Conservation (phyloP, 2,888 invertebrate genomes). For the Pollenia angustigena region DNA sequence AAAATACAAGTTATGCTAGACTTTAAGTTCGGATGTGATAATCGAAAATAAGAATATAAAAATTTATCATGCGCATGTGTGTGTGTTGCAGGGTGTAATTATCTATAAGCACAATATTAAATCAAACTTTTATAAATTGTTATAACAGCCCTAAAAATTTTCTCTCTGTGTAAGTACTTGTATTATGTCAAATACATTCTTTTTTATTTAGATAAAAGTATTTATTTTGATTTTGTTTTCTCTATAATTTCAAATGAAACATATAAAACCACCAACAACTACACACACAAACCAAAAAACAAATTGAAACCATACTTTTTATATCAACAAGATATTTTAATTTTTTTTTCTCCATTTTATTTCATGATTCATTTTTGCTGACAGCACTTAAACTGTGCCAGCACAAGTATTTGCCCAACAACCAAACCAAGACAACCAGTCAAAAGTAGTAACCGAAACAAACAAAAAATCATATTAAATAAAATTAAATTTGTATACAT, state of each 20-base stretch:
- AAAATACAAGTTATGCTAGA: no score
- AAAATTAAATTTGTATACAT: slow-evolving; percentile 25
- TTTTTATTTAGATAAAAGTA: neutral
- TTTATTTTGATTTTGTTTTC: neutral
- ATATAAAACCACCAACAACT: neutral
- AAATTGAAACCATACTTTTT: neutral
- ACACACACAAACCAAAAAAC: neutral
- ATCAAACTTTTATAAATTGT: no score
- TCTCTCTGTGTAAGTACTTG: neutral
- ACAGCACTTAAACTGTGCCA: slow-evolving; percentile 44
- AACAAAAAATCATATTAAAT: neutral
- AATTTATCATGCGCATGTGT: no score
- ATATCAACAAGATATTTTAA: neutral
- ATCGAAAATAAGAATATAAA: no score
- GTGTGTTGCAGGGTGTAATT: no score
- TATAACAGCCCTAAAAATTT: neutral
- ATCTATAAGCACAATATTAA: no score
- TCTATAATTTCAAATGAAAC: neutral
- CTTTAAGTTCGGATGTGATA: no score
- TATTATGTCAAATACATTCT: neutral
- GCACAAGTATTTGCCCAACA: slow-evolving; percentile 24
- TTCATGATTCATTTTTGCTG: slow-evolving; percentile 32
- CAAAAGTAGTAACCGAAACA: slow-evolving; percentile 19
- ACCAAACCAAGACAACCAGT: neutral
- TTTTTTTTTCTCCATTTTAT: slow-evolving; percentile 17